phyloP scores from a whole-genome alignment of 1,140 invertebrate genomes.

The Plectus sambesii region DNA sequence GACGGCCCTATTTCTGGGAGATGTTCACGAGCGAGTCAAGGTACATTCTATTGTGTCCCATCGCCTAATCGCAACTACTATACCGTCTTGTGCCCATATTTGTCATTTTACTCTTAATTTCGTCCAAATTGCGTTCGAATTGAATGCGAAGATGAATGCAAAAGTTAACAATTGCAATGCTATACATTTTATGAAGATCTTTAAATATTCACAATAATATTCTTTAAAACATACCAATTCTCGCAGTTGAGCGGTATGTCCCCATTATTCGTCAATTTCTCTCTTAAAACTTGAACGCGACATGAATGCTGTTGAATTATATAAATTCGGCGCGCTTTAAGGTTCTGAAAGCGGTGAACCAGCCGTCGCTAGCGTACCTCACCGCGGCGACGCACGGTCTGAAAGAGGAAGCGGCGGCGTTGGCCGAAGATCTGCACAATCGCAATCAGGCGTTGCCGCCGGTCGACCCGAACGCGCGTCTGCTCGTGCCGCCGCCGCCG shows the following conservation, averaged over 20 bases:
- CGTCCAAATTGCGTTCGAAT: no score
- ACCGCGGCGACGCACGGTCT: slow-evolving; percentile 88
- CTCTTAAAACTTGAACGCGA: background rate
- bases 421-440: slow-evolving; percentile 58
- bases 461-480: slow-evolving; percentile 61
- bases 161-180: no score
- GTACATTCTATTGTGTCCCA: background rate
- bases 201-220: no score
- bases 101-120: no score
- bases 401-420: slow-evolving; percentile 62
- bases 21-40: slow-evolving; percentile 84
- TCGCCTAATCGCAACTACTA: no score
- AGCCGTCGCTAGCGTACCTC: slow-evolving; percentile 71
- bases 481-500: slow-evolving; percentile 74
- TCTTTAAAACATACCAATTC: no score
- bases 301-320: background rate
- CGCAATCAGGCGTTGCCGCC: slow-evolving; percentile 59
- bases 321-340: no score
- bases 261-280: no score
- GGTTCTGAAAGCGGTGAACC: slow-evolving; percentile 52
- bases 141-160: no score
- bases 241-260: no score
- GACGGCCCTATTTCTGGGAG: slow-evolving; percentile 77
- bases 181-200: no score
- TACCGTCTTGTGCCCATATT: slow-evolving; percentile 1